Conservation (phyloP, 2,888 invertebrate genomes). For the Microctonus aethiopoides region DNA sequence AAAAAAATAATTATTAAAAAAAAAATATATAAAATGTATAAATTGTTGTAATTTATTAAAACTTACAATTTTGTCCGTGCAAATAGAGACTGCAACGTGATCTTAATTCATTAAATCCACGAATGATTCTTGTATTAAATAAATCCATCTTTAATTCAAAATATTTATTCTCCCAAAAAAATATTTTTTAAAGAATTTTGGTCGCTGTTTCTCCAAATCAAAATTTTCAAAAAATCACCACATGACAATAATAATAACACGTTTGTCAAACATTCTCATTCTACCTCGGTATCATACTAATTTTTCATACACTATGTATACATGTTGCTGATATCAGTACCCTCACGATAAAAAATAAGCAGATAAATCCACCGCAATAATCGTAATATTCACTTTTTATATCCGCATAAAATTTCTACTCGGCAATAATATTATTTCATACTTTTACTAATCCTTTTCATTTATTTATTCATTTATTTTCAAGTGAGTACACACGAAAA, state of each 20-base stretch:
- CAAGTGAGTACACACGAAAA: no score
- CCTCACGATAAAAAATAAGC: background rate
- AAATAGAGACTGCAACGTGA: slow-evolving; percentile 60
- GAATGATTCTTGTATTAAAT: slow-evolving; percentile 54
- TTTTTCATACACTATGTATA: background rate
- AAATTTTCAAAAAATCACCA: background rate
- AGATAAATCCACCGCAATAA: slow-evolving; percentile 14
- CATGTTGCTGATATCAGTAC: background rate
- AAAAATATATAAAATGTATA: slow-evolving; percentile 5
- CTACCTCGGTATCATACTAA: background rate
- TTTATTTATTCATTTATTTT: background rate
- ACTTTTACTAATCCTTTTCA: background rate
- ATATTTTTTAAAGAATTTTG: slow-evolving; percentile 16
- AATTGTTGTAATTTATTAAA: background rate
- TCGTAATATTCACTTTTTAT: background rate
- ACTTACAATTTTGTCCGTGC: slow-evolving; percentile 61
- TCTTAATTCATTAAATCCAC: slow-evolving; percentile 60
- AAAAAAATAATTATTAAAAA: no score
- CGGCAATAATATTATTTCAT: background rate
- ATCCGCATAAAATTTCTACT: background rate
- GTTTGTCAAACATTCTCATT: background rate
- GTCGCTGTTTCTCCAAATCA: background rate
- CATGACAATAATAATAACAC: background rate
- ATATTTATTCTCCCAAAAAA: background rate
- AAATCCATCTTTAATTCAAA: slow-evolving; percentile 55